Evolutionary conservation across 2,888 invertebrate genomes (phyloP).

Genomic region (Luperina nickerlii): DNA sequence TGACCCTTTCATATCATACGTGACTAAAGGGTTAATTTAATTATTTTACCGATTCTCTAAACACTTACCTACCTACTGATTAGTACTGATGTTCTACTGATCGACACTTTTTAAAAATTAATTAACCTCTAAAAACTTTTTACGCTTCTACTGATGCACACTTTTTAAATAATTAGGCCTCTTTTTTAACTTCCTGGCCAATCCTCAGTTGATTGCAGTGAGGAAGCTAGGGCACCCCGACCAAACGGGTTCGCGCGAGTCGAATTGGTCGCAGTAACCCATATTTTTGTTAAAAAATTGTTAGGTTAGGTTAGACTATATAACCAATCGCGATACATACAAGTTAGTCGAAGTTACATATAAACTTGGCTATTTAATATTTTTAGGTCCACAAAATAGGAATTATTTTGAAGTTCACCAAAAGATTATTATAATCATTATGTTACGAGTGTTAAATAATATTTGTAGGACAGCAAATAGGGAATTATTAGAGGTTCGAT

Average conservation of each 20-base stretch:
- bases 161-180: background rate
- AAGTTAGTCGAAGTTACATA: background rate
- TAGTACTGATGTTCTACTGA: background rate
- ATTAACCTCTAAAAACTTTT: background rate
- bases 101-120: background rate
- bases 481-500: background rate
- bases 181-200: too few relatives aligned
- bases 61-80: too few relatives aligned
- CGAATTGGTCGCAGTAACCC: background rate
- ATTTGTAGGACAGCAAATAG: background rate
- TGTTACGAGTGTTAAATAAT: background rate
- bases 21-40: conserved; percentile 23
- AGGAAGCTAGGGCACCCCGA: background rate
- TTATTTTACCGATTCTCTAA: background rate
- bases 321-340: background rate
- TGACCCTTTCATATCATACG: conserved; percentile 25
- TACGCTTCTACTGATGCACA: background rate
- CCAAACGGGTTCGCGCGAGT: background rate
- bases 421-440: background rate
- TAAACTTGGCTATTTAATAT: background rate
- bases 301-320: background rate
- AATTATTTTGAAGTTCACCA: background rate
- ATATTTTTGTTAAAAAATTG: too few relatives aligned
- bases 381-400: background rate
- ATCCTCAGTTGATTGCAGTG: background rate